These are phyloP conservation scores for Apamea crenata DNA, from an alignment of 2,888 invertebrate species.

Conservation along the genomic window DNA sequence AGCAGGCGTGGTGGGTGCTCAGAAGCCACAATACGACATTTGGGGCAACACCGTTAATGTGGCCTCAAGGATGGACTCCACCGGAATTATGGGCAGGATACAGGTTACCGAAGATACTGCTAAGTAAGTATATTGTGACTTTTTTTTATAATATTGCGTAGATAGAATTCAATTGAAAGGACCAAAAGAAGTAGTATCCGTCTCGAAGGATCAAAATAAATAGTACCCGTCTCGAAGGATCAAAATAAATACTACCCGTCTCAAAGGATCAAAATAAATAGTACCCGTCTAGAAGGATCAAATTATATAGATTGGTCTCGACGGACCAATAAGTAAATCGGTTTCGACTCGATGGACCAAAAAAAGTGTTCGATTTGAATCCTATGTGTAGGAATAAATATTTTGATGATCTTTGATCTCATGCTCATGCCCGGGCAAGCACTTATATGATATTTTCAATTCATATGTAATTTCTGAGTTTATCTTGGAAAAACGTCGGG, in stretches of 20 bases:
- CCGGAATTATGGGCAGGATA: slow-evolving; percentile 96
- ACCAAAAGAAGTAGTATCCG: neutral
- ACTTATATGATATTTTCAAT: neutral
- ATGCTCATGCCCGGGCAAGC: neutral
- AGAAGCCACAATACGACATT: slow-evolving; percentile 99
- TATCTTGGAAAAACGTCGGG: no score
- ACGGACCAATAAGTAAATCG: neutral
- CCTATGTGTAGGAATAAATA: neutral
- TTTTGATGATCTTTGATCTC: neutral
- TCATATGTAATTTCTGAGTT: neutral
- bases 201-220: no score
- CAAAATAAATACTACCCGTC: neutral
- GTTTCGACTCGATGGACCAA: neutral
- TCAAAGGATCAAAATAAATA: neutral
- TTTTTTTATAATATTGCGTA: neutral
- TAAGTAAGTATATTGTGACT: slow-evolving; percentile 74
- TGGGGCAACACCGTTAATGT: slow-evolving; percentile 99
- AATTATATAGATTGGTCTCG: neutral
- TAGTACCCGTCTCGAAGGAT: neutral
- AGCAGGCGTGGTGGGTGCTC: slow-evolving; percentile 98
- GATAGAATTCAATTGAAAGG: neutral
- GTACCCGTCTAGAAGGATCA: neutral
- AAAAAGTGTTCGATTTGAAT: neutral
- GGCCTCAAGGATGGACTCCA: slow-evolving; percentile 99
- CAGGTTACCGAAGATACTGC: slow-evolving; percentile 92